Conservation (phyloP, 2,797 vertebrate species). For the Chrysocyon brachyurus region DNA sequence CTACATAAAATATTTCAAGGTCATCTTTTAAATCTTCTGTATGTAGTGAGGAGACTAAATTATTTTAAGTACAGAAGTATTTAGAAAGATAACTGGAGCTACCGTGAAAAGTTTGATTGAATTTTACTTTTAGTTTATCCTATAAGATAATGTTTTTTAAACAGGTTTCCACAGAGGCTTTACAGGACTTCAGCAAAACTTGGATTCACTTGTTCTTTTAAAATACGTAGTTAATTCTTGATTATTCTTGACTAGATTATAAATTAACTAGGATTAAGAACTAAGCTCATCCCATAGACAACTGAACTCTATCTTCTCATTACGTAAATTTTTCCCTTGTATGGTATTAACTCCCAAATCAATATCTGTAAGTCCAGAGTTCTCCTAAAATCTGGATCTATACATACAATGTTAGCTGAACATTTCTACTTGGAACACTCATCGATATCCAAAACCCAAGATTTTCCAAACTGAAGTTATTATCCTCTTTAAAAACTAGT, state of each 20-base stretch:
- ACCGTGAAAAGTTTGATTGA: background rate
- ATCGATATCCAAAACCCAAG: background rate
- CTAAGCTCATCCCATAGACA: background rate
- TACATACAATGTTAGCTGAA: background rate
- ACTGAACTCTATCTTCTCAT: background rate
- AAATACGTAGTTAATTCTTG: constrained; percentile 3
- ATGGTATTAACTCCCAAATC: background rate
- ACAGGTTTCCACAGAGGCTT: background rate
- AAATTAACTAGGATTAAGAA: background rate
- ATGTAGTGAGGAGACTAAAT: background rate
- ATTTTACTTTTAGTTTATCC: background rate
- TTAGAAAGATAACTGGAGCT: background rate
- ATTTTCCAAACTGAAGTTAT: background rate
- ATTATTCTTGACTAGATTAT: constrained; percentile 3
- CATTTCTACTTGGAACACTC: background rate
- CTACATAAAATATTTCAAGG: background rate
- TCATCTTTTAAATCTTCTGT: background rate
- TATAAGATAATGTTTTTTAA: background rate
- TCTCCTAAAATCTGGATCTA: background rate
- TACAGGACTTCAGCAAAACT: background rate
- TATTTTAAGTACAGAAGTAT: background rate
- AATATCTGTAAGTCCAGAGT: background rate
- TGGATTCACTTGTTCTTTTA: background rate
- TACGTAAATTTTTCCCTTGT: background rate
- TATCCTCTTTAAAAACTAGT: background rate